Base-by-base conservation (phyloP, 2,888 invertebrate genomes). In the Petrolisthes cinctipes region DNA sequence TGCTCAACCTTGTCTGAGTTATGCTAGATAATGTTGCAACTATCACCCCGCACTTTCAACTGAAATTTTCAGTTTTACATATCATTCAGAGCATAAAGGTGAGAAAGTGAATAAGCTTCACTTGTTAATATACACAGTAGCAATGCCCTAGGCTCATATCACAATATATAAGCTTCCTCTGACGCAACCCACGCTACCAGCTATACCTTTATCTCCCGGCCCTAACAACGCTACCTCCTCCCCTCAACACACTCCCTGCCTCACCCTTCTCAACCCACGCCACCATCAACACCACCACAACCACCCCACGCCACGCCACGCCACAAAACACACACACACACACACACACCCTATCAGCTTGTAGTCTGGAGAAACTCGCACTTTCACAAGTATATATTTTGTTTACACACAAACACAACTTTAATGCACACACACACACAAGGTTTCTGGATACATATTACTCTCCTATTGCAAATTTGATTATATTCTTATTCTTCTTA, bases 261-360 rank as follows among this genome's bases (percentile, higher is more conserved):
- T 14, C 57, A 61, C 61, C 5, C 23, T 57, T 57, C 56, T 68
- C 82, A 66, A 37, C 23, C 82, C 37, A 14, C 61, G 61, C 80
- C 80, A 71, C 71, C 71, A 71, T 5, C 6, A 17, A 71, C 71
- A 71, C 6, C 20, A 56, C 80, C 5, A 56, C 80, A 56, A 20
- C 80, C 11, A 11, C 37, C 37, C 76, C 76, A 11, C 76, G 54
- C 61, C 80, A 56, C 80, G 57, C 61, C 11, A 66, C 82, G 17
- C 68, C 82, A 37, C 37, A 9, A 51, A 14, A 5, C n/a, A n/a
- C 5, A 37, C 71, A 71, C 71, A 71, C 71, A 20, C 20, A 71
- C 71, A 71, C 14, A n/a, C n/a, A n/a, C n/a, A n/a, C n/a, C n/a
- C 71, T n/a, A n/a, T 76, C 57, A 23, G n/a, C 14, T 0, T 7